Base-by-base conservation (phyloP, 2,888 invertebrate genomes). In the Oxytorus armatus region DNA sequence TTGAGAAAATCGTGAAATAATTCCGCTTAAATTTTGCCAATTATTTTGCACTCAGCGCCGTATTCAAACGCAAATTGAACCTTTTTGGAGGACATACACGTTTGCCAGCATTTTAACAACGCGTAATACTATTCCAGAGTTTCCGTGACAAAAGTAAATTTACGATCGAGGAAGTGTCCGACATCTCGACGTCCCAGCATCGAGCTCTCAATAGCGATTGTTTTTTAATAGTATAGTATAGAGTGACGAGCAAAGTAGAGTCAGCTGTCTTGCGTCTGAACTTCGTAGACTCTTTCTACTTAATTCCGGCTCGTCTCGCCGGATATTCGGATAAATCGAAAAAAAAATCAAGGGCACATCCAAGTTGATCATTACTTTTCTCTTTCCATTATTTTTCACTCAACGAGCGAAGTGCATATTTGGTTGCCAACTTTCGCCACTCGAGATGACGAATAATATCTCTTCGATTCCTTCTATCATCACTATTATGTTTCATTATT, bases 91-190 rank as follows among this genome's bases (percentile, higher is more conserved):
- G 23, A 69, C 55, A 69, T 69, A n/a, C 68, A 29, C 55, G 25
- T 55, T 42, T 55, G 55, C 55, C 55, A 69, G 29, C 55, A 55
- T 42, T 42, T 5, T 16, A 68, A 39, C 29, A 18, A 29, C 10
- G 18, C 29, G 25, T 21, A 53, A 21, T 4, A n/a, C 39, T 33
- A 10, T 10, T 44, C 1, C 16, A 33, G 5, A 53, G 59, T 51
- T 65, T 72, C 59, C 51, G 36, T 18, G 42, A 36, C 16, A 16
- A 72, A 57, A 57, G 47, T 49, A 25, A 65, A 70, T 77, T 72
- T 66, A 42, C 66, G 49, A 66, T 42, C 42, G 16, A 61, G 59
- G 16, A 59, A 77, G 21, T 59, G 49, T 77, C 49, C 2, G 51
- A 59, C 49, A 47, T 29, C 42, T 66, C 49, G 55, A 59, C 59